A percentile compares a stretch with the other conserved stretches of the same genome.
Conservation (phyloP, 1,140 invertebrate species). For the Drosophila subobscura region DNA sequence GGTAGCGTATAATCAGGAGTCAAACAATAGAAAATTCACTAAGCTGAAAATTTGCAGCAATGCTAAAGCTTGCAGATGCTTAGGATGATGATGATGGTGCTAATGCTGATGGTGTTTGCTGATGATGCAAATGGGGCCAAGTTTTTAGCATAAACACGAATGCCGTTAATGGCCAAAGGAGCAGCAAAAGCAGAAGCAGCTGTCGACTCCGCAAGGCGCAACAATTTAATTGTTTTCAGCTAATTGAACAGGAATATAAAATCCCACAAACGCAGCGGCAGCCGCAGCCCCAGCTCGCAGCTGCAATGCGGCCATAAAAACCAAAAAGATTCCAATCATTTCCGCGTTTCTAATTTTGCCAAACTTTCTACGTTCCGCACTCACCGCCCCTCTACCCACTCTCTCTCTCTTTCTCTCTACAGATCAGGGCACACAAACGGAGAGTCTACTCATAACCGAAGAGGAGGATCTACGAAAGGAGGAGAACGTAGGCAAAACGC, state of each 20-base stretch:
- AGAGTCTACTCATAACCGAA: conserved; percentile 74
- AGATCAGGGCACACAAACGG: conserved; percentile 81
- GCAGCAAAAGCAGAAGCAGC: too few species aligned
- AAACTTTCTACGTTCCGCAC: conserved; percentile 5
- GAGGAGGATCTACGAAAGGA: conserved; percentile 16
- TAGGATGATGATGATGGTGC: too few species aligned
- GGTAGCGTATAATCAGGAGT: too few species aligned
- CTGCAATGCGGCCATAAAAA: neutral
- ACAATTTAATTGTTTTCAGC: conserved; percentile 56
- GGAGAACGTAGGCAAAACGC: conserved; percentile 47
- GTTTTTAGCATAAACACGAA: conserved; percentile 68
- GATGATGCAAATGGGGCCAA: conserved; percentile 60
- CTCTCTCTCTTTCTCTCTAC: conserved; percentile 7
- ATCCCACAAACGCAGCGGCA: conserved; percentile 37
- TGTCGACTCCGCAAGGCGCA: conserved; percentile 8
- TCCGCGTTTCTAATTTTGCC: conserved; percentile 42
- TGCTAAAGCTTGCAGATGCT: too few species aligned
- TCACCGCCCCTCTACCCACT: too few species aligned
- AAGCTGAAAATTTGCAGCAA: too few species aligned
- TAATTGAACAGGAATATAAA: conserved; percentile 50
- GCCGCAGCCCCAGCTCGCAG: conserved; percentile 12
- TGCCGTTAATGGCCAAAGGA: conserved; percentile 47
- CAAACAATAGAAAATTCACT: too few species aligned
- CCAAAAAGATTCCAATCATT: conserved; percentile 37
- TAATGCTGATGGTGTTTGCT: too few species aligned